Conservation (phyloP, 2,888 invertebrate species). For the Tyria jacobaeae region DNA sequence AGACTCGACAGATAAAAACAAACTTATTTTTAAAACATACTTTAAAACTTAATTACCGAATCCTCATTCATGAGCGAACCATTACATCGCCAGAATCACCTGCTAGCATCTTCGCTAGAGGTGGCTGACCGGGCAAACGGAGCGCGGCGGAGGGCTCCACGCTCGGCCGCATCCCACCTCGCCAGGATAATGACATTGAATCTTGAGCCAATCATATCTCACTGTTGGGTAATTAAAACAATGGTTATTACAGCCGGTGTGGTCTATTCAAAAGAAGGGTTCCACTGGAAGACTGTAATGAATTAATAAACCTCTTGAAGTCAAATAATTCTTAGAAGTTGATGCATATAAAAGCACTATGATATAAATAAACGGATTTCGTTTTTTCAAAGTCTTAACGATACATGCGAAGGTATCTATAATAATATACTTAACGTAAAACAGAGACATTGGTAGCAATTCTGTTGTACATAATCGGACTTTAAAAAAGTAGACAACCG, state of each 20-base stretch:
- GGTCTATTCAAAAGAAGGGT: constrained; percentile 8
- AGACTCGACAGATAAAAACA: background rate
- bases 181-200: constrained; percentile 74
- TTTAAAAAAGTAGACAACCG: too few relatives aligned
- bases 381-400: background rate
- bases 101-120: constrained; percentile 49
- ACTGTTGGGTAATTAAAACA: constrained; percentile 52
- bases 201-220: constrained; percentile 79
- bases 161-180: constrained; percentile 55
- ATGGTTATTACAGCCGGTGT: constrained; percentile 24
- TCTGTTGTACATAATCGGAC: too few relatives aligned
- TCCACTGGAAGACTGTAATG: constrained; percentile 3
- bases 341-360: background rate
- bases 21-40: constrained; percentile 4
- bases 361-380: background rate
- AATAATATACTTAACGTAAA: too few relatives aligned
- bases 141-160: constrained; percentile 74
- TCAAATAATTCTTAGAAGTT: background rate
- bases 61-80: constrained; percentile 17
- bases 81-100: constrained; percentile 20
- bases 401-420: background rate
- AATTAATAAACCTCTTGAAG: constrained; percentile 6
- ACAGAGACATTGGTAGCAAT: too few relatives aligned
- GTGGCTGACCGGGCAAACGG: constrained; percentile 74
- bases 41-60: constrained; percentile 16